A percentile compares a stretch with the other conserved stretches of the same genome.
Evolutionary conservation across 2,797 vertebrate species (phyloP).

Genomic region (Sebastes taczanowskii): DNA sequence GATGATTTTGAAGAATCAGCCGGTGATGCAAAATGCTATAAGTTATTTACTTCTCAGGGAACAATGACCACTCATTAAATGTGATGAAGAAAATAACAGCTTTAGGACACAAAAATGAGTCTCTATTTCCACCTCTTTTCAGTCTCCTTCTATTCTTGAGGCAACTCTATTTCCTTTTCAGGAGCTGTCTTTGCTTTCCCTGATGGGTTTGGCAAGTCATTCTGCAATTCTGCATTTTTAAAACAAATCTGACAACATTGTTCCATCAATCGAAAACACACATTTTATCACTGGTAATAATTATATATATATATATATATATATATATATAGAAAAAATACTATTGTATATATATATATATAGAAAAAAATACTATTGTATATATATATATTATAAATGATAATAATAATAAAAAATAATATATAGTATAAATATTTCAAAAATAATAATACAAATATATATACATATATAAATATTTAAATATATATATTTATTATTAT

Average conservation of each 20-base stretch:
- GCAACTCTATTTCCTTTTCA: conserved; percentile 1
- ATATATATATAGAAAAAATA: too few relatives aligned
- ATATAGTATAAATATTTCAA: too few relatives aligned
- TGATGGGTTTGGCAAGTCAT: conserved; percentile 8
- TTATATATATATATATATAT: too few relatives aligned
- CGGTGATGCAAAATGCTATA: not conserved
- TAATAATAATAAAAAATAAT: too few relatives aligned
- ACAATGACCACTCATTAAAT: not conserved
- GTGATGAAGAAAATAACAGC: not conserved
- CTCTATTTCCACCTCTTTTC: not conserved
- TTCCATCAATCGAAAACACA: not conserved
- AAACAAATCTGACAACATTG: too few relatives aligned
- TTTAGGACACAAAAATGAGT: not conserved
- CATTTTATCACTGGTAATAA: not conserved
- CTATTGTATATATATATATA: too few relatives aligned
- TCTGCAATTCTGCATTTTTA: not conserved
- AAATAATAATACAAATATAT: too few relatives aligned
- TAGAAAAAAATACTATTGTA: too few relatives aligned
- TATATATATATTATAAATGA: too few relatives aligned
- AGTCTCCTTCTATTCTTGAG: not conserved
- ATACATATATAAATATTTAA: too few relatives aligned
- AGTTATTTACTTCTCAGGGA: not conserved
- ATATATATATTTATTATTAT: too few relatives aligned
- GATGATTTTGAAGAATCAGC: not conserved
- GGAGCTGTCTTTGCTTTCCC: not conserved